Percentiles rank a stretch among this genome's conserved stretches.
These are phyloP conservation scores for Pyrgilauda ruficollis DNA, from an alignment of 2,113 vertebrate species.

Conservation along the genomic window DNA sequence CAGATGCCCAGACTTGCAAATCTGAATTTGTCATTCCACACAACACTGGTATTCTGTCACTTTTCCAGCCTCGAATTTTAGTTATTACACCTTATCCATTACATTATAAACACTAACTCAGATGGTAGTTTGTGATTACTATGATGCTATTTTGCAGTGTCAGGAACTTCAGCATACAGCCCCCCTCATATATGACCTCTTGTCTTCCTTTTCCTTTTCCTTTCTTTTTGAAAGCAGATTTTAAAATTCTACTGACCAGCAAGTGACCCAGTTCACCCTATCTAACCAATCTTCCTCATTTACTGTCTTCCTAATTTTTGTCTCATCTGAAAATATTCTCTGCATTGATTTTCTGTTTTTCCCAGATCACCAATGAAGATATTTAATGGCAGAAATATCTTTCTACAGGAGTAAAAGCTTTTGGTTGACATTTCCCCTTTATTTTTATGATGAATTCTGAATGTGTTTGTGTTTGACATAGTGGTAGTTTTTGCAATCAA, in stretches of 20 bases:
- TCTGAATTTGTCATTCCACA: not conserved
- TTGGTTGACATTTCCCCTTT: not conserved
- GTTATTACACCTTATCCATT: not conserved
- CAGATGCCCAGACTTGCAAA: not conserved
- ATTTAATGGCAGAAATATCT: not conserved
- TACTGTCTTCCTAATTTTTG: not conserved
- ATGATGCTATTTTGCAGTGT: not conserved
- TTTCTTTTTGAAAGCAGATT: not conserved
- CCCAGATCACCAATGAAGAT: not conserved
- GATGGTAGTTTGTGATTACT: not conserved
- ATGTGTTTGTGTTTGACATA: not conserved
- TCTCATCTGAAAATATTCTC: not conserved
- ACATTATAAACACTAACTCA: not conserved
- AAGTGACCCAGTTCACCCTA: not conserved
- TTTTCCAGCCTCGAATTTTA: not conserved
- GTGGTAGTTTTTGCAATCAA: not conserved
- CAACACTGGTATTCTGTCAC: not conserved
- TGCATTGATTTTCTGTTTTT: not conserved
- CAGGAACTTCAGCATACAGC: not conserved
- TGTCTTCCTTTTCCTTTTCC: not conserved
- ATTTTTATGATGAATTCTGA: not conserved
- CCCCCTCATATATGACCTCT: not conserved
- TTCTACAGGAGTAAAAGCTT: not conserved
- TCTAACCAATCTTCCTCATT: not conserved
- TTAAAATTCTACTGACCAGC: not conserved